phyloP scores from a whole-genome alignment of 2,797 vertebrate genomes.

The Somateria mollissima region DNA sequence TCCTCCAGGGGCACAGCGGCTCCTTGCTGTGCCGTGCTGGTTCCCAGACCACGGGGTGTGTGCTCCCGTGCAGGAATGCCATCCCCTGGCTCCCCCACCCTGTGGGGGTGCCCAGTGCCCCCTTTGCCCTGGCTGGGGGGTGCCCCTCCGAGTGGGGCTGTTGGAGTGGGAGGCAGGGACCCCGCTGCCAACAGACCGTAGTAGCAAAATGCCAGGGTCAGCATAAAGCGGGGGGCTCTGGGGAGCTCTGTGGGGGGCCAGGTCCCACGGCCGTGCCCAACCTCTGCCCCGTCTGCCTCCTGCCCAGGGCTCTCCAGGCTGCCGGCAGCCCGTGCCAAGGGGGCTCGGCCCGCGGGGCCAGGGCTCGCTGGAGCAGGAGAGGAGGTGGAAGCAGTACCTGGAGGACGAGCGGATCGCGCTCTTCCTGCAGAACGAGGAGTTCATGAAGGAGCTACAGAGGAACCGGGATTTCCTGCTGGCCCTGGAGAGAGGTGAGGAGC shows the following conservation, averaged over 20 bases:
- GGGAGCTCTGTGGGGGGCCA: rapidly evolving
- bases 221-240: neutral
- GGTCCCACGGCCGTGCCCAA: rapidly evolving
- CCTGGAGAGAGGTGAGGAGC: slow-evolving; percentile 89
- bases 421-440: slow-evolving; percentile 97
- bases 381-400: slow-evolving; percentile 93
- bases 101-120: rapidly evolving
- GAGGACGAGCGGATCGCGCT: slow-evolving; percentile 95
- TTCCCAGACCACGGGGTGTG: neutral
- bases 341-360: slow-evolving; percentile 30
- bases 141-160: neutral
- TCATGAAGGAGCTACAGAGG: slow-evolving; percentile 96
- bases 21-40: neutral
- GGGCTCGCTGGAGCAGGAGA: slow-evolving; percentile 84
- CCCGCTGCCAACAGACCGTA: rapidly evolving
- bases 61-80: rapidly evolving
- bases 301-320: slow-evolving; percentile 78
- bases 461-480: slow-evolving; percentile 95
- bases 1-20: neutral
- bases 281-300: neutral
- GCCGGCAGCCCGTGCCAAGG: slow-evolving; percentile 9
- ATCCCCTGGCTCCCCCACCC: rapidly evolving
- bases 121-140: rapidly evolving
- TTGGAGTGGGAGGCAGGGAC: neutral
- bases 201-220: neutral